Percentiles rank a stretch among this genome's conserved stretches.
Conservation (phyloP, 2,888 invertebrate species). For the Loripinus fragilis region DNA sequence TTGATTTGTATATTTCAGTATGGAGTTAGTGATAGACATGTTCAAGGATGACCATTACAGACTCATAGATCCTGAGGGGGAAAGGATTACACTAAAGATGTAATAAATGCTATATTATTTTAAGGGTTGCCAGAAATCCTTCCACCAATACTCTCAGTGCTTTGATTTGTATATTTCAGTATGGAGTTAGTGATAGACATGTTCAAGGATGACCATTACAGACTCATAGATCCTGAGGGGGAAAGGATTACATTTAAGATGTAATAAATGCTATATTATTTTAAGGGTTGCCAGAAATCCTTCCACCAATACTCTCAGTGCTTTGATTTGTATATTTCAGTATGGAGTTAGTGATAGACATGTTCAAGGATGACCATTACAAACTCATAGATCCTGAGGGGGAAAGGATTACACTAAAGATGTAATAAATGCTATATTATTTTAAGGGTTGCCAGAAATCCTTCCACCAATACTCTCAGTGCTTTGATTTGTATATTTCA, state of each 20-base stretch:
- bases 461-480: too few relatives aligned
- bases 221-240: constrained; percentile 59
- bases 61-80: constrained; percentile 60
- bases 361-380: constrained; percentile 73
- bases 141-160: too few relatives aligned
- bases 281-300: too few relatives aligned
- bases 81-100: too few relatives aligned
- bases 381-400: constrained; percentile 58
- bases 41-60: constrained; percentile 73
- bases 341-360: constrained; percentile 65
- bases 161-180: constrained; percentile 55
- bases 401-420: too few relatives aligned
- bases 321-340: constrained; percentile 56
- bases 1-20: constrained; percentile 56
- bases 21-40: constrained; percentile 65
- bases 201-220: constrained; percentile 73
- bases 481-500: constrained; percentile 43
- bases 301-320: too few relatives aligned
- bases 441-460: too few relatives aligned
- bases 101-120: too few relatives aligned
- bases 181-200: constrained; percentile 66
- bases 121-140: too few relatives aligned
- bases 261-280: too few relatives aligned
- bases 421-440: too few relatives aligned
- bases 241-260: too few relatives aligned